Conservation (phyloP, 53 echinoderm and acorn worm genomes). For the Mesocentrotus franciscanus region DNA sequence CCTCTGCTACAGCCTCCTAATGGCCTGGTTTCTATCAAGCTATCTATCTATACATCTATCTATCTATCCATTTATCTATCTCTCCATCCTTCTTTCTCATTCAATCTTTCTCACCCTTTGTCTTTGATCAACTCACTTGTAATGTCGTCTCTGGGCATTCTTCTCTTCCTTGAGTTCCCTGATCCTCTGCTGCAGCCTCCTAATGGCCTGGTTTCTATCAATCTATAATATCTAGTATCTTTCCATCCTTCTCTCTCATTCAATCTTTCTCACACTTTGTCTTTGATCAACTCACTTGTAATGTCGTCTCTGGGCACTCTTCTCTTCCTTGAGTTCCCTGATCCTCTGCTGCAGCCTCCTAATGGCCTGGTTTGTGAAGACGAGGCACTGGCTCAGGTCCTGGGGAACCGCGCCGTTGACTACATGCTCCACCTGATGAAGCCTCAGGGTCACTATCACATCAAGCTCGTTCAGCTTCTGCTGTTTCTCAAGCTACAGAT, state of each 20-base stretch:
- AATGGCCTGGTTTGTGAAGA: conserved; percentile 88
- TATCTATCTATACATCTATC: too few relatives aligned
- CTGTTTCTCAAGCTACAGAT: conserved; percentile 90
- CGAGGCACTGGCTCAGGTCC: conserved; percentile 83
- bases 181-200: conserved; percentile 84
- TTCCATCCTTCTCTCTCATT: background rate
- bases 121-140: conserved; percentile 76
- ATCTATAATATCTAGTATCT: too few relatives aligned
- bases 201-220: conserved; percentile 82
- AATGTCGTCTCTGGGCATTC: conserved; percentile 86
- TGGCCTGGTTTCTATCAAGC: conserved; percentile 81
- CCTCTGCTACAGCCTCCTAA: conserved; percentile 81
- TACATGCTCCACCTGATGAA: conserved; percentile 95
- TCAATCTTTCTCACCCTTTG: background rate
- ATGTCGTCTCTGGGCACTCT: conserved; percentile 86
- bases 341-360: conserved; percentile 85
- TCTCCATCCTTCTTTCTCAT: background rate
- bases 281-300: conserved; percentile 80
- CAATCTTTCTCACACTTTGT: background rate
- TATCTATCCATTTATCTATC: too few relatives aligned
- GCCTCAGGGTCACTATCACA: conserved; percentile 86
- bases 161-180: conserved; percentile 94
- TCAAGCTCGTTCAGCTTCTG: conserved; percentile 96
- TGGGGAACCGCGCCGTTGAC: conserved; percentile 90
- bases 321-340: conserved; percentile 93